Evolutionary conservation across 2,113 vertebrate genomes (phyloP).

Genomic region (Romanogobio albipinnatus): DNA sequence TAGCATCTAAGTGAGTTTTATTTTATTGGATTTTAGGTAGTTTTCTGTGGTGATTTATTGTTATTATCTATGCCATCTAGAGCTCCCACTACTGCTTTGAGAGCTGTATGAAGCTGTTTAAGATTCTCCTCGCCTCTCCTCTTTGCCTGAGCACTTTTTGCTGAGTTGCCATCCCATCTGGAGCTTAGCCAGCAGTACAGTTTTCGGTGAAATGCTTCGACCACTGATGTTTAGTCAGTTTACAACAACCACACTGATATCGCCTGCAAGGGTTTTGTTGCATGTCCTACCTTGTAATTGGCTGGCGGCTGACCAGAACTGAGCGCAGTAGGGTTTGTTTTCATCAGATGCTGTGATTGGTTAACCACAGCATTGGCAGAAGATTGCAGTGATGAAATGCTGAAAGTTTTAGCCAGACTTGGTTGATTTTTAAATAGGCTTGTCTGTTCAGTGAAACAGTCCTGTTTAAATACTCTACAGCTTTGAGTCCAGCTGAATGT

Average conservation of each 20-base stretch:
- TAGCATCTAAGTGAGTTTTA: not conserved
- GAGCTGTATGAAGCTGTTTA: not conserved
- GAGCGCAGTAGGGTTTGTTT: not conserved
- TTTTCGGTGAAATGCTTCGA: not conserved
- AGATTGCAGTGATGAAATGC: conserved; percentile 4
- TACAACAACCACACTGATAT: not conserved
- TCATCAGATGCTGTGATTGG: conserved; percentile 15
- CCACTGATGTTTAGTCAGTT: not conserved
- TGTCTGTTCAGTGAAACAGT: not conserved
- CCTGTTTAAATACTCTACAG: conserved; percentile 8
- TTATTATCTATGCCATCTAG: conserved; percentile 1
- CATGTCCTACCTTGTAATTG: not conserved
- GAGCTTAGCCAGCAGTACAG: conserved; percentile 18
- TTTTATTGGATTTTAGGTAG: not conserved
- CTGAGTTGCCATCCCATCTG: conserved; percentile 25
- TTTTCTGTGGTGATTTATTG: not conserved
- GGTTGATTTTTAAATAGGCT: not conserved
- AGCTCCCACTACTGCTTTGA: not conserved
- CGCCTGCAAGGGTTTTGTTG: not conserved
- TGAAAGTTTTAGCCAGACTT: not conserved
- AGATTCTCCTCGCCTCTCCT: conserved; percentile 19
- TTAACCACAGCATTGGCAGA: conserved; percentile 8
- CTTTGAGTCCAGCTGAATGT: not conserved
- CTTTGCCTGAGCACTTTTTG: not conserved
- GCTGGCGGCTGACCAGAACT: conserved; percentile 37